Conservation (phyloP, 2,797 vertebrate species). For the Cetoscarus ocellatus region DNA sequence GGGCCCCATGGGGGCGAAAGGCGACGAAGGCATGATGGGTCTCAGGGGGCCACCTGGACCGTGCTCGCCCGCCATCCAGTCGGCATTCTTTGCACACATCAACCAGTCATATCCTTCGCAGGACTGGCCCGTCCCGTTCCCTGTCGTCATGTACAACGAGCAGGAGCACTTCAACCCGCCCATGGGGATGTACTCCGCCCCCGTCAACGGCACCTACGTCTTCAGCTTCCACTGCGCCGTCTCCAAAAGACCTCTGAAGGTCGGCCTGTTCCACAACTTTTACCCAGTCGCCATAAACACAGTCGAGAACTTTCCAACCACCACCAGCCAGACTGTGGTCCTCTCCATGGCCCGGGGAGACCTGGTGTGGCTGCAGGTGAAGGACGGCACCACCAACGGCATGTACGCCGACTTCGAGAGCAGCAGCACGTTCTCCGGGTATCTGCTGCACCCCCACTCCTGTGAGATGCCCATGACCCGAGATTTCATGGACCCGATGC, state of each 20-base stretch:
- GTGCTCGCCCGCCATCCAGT: constrained; percentile 76
- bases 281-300: constrained; percentile 61
- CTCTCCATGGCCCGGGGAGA: constrained; percentile 64
- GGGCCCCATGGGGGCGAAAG: constrained; percentile 68
- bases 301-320: constrained; percentile 7
- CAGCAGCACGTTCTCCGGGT: constrained; percentile 80
- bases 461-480: constrained; percentile 45
- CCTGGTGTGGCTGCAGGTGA: constrained; percentile 82
- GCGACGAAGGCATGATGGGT: constrained; percentile 65
- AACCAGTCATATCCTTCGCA: constrained; percentile 35
- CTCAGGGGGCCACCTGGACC: constrained; percentile 72
- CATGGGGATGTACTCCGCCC: constrained; percentile 71
- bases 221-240: constrained; percentile 74
- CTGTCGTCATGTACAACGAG: constrained; percentile 68
- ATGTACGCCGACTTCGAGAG: constrained; percentile 43
- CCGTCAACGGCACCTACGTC: constrained; percentile 81
- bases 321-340: constrained; percentile 66
- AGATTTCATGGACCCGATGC: rapidly evolving
- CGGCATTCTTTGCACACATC: constrained; percentile 75
- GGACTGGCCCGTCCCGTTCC: constrained; percentile 68
- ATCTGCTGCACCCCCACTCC: constrained; percentile 77
- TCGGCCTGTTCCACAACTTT: constrained; percentile 77
- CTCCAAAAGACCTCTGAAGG: constrained; percentile 52
- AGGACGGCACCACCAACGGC: constrained; percentile 63
- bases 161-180: constrained; percentile 46